These are phyloP conservation scores for Leptoteleia sp. DNA, from an alignment of 1,140 invertebrate species.

Conservation along the genomic window DNA sequence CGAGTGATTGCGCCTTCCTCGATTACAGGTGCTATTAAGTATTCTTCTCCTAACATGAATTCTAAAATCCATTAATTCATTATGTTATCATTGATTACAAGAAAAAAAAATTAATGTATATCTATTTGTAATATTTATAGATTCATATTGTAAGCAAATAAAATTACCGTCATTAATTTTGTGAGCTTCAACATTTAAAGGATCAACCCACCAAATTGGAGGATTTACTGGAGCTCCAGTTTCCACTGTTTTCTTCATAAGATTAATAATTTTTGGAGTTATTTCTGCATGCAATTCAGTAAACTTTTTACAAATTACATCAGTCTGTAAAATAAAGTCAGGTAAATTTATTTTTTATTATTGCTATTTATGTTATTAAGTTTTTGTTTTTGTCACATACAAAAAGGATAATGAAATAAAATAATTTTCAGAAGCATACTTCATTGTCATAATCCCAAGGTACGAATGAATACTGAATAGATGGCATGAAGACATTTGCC, in stretches of 20 bases:
- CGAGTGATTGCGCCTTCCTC: constrained; percentile 84
- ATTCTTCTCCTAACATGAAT: constrained; percentile 90
- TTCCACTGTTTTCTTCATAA: constrained; percentile 83
- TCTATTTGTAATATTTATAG: too few relatives aligned
- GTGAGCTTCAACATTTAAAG: constrained; percentile 84
- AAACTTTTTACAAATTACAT: constrained; percentile 85
- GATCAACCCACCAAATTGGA: constrained; percentile 96
- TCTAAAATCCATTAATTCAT: too few relatives aligned
- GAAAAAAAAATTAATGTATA: too few relatives aligned
- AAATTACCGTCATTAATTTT: constrained; percentile 84
- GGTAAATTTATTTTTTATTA: too few relatives aligned
- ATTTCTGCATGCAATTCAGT: constrained; percentile 87
- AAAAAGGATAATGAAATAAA: too few relatives aligned
- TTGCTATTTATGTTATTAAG: too few relatives aligned
- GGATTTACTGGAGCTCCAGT: constrained; percentile 89
- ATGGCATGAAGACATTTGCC: constrained; percentile 92
- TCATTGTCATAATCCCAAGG: constrained; percentile 93
- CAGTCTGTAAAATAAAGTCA: constrained; percentile 77
- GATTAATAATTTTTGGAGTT: constrained; percentile 83
- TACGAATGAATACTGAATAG: constrained; percentile 92
- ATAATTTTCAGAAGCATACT: too few relatives aligned
- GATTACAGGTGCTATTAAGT: constrained; percentile 93
- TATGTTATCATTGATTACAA: too few relatives aligned
- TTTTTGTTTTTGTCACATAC: too few relatives aligned
- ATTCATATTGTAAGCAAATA: not conserved